These are phyloP conservation scores for Melanaphis sacchari DNA, from an alignment of 1,140 invertebrate genomes.

Conservation along the genomic window DNA sequence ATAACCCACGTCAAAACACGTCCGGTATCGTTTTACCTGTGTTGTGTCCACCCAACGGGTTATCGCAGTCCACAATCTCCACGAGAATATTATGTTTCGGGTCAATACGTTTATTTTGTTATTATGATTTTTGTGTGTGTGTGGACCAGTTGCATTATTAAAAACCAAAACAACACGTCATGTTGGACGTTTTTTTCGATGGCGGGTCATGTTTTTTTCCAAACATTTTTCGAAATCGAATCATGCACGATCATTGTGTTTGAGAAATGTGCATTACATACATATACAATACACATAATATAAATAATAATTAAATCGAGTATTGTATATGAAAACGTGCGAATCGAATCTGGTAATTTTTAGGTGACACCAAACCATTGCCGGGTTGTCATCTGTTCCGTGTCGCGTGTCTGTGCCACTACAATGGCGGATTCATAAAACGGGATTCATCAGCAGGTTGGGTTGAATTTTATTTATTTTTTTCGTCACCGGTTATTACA, in stretches of 20 bases:
- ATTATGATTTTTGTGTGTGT: background rate
- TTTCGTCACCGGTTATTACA: slow-evolving; percentile 13
- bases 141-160: background rate
- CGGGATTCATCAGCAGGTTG: background rate
- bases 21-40: slow-evolving; percentile 27
- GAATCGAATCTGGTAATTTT: background rate
- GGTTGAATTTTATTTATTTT: background rate
- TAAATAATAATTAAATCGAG: background rate
- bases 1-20: slow-evolving; percentile 35
- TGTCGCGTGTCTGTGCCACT: background rate
- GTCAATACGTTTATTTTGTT: background rate
- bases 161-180: background rate
- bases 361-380: background rate
- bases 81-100: background rate
- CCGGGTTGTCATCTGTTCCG: background rate
- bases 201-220: background rate
- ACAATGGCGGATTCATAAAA: background rate
- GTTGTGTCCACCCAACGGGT: background rate
- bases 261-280: background rate
- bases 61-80: background rate
- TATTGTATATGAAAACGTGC: background rate
- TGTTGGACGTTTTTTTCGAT: background rate
- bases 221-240: background rate
- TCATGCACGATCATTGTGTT: background rate
- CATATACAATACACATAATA: background rate